Base-by-base conservation (phyloP, 2,113 vertebrate species). In the Chroicocephalus ridibundus region DNA sequence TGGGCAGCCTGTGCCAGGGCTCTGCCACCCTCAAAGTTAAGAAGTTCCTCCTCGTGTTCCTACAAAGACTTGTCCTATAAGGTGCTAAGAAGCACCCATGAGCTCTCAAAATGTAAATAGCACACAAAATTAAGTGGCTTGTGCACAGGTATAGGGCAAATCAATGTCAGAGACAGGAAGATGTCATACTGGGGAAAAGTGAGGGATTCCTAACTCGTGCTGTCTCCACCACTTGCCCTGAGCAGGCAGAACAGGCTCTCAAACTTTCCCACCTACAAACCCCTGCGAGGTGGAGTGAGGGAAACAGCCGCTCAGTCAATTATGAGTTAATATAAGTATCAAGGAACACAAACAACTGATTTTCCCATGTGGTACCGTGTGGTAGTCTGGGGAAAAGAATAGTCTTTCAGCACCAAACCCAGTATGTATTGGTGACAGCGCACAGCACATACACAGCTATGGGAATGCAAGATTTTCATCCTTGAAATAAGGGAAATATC, bases 231-330 rank as follows among this genome's bases (percentile, higher is more conserved):
- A 25, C 68, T 82, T 58, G 26, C 57, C 24, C 64, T 25, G 16
- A 55, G 34, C 32, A 47, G 32, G 15, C n/a, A 80, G 26, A 69
- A 47, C 13, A 66, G 44, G 19, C 15, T 70, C 26, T 40, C 14
- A 74, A 34, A 34, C 34, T 69, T 76, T 55, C 64, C 21, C 11
- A 60, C n/a, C 42, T 51, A 29, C 42, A 68, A n/a, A 86, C 4
- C 5, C 13, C 47, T 49, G 29, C 1, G 10, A 80, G 49, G 25
- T 25, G 1, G 0, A 65, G n/a, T 20, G 29, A 72, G 3, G 22
- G 26, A 76, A 10, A 57, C 46, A 60, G n/a, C 3, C 2, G 13
- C 2, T 46, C 32, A 20, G n/a, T 64, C 86, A 83, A n/a, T 64
- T 24, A 46, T 15, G 40, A 25, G 21, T 76, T 82, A 68, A 31